A percentile compares a stretch with the other conserved stretches of the same genome.
phyloP scores from a whole-genome alignment of 2,888 invertebrate genomes.

The Drosophila lutescens region DNA sequence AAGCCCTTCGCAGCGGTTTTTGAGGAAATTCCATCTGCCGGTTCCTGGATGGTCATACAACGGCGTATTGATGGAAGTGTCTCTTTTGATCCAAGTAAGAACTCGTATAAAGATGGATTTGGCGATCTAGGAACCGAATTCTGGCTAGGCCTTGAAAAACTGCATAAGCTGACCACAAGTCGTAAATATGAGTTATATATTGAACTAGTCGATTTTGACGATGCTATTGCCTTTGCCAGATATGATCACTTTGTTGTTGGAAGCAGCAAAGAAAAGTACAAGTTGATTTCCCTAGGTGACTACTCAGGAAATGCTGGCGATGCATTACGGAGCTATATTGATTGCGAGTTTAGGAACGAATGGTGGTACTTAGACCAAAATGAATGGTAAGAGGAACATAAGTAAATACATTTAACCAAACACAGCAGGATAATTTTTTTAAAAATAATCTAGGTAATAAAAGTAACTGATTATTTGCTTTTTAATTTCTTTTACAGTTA shows the following conservation, averaged over 20 bases:
- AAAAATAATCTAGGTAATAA: too few species aligned
- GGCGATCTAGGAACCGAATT: background rate
- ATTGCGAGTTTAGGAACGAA: background rate
- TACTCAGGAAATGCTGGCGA: slow-evolving; percentile 14
- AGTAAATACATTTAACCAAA: too few species aligned
- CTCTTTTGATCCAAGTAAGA: accelerated
- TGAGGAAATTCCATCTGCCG: slow-evolving; percentile 1
- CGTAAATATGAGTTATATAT: slow-evolving; percentile 2
- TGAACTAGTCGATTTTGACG: slow-evolving; percentile 8
- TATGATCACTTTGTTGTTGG: slow-evolving; percentile 1
- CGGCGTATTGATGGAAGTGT: background rate
- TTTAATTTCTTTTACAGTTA: background rate
- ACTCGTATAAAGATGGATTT: background rate
- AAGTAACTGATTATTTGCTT: too few species aligned
- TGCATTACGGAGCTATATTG: background rate
- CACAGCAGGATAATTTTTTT: too few species aligned
- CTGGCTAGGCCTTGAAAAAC: background rate
- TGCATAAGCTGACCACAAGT: background rate
- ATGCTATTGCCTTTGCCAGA: slow-evolving; percentile 1
- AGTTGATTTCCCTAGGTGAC: background rate
- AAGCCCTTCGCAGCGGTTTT: background rate
- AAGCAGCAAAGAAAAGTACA: accelerated
- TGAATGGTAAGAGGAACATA: background rate
- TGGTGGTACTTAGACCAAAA: background rate
- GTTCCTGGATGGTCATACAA: slow-evolving; percentile 8